A percentile compares a stretch with the other conserved stretches of the same genome.
Conservation (phyloP, 1,140 invertebrate genomes). For the Acyrthosiphon pisum region DNA sequence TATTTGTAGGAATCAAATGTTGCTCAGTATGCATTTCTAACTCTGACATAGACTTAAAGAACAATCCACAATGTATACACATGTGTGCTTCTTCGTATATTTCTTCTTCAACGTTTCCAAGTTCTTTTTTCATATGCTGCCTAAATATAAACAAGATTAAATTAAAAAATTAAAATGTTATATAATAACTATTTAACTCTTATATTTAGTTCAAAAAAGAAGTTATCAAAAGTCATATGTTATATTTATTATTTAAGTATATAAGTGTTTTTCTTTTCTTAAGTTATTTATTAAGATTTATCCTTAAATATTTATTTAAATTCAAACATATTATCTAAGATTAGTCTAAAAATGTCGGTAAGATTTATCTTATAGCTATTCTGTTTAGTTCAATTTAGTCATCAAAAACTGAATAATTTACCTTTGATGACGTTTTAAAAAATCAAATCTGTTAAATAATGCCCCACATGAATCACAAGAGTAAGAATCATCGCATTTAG, state of each 20-base stretch:
- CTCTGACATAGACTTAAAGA: slow-evolving; percentile 75
- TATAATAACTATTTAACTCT: not conserved
- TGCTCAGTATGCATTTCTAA: slow-evolving; percentile 73
- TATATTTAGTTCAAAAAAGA: not conserved
- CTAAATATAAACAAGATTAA: slow-evolving; percentile 16
- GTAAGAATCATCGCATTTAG: slow-evolving; percentile 67
- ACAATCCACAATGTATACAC: slow-evolving; percentile 79
- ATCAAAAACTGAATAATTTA: slow-evolving; percentile 53
- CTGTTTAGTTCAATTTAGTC: not conserved
- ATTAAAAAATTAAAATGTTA: not conserved
- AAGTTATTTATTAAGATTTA: not conserved
- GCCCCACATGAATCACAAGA: slow-evolving; percentile 79
- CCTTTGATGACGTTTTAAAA: slow-evolving; percentile 74
- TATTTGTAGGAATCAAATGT: slow-evolving; percentile 54
- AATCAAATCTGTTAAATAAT: slow-evolving; percentile 76
- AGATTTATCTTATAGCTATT: not conserved
- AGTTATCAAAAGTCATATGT: not conserved
- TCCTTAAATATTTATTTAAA: not conserved
- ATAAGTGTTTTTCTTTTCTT: not conserved
- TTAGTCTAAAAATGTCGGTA: not conserved
- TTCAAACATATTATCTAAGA: not conserved
- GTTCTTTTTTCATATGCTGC: slow-evolving; percentile 64
- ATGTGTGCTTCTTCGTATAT: slow-evolving; percentile 68
- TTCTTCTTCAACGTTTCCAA: slow-evolving; percentile 63
- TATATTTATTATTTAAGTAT: not conserved